phyloP scores from a whole-genome alignment of 2,797 vertebrate genomes.

The Ambastaia sidthimunki region DNA sequence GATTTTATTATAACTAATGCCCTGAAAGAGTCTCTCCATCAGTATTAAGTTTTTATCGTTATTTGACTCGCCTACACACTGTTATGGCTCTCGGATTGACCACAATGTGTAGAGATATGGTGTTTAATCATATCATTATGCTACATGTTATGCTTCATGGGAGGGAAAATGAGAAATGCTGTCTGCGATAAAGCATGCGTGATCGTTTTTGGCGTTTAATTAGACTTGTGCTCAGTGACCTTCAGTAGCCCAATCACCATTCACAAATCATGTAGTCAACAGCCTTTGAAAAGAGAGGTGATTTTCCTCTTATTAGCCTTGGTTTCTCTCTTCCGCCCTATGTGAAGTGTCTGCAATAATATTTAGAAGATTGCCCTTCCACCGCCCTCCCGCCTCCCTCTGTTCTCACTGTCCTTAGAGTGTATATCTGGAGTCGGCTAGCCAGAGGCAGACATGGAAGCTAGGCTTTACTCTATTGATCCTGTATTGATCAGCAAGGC shows the following conservation, averaged over 20 bases:
- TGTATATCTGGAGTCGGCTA: conserved; percentile 74
- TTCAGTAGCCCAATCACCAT: conserved; percentile 13
- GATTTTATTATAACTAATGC: conserved; percentile 10
- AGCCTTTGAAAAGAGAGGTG: neutral
- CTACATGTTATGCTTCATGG: neutral
- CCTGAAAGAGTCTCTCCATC: conserved; percentile 1
- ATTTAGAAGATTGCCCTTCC: conserved; percentile 59
- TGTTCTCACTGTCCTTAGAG: conserved; percentile 72
- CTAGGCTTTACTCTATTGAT: conserved; percentile 76
- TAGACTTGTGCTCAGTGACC: conserved; percentile 20
- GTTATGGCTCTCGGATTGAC: neutral
- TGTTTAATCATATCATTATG: neutral
- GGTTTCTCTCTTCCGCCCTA: conserved; percentile 46
- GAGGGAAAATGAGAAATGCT: neutral
- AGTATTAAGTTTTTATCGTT: conserved; percentile 5
- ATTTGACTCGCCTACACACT: neutral
- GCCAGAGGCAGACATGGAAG: conserved; percentile 65
- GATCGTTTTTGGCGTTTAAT: neutral
- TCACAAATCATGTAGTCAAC: conserved; percentile 20
- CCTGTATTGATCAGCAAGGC: conserved; percentile 72
- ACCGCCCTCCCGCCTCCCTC: conserved; percentile 58
- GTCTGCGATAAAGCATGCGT: neutral
- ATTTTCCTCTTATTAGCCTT: conserved; percentile 9
- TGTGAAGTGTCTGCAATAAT: conserved; percentile 58
- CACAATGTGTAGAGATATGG: neutral